Conservation (phyloP, 1,140 invertebrate genomes). For the Catajapyx aquilonaris region DNA sequence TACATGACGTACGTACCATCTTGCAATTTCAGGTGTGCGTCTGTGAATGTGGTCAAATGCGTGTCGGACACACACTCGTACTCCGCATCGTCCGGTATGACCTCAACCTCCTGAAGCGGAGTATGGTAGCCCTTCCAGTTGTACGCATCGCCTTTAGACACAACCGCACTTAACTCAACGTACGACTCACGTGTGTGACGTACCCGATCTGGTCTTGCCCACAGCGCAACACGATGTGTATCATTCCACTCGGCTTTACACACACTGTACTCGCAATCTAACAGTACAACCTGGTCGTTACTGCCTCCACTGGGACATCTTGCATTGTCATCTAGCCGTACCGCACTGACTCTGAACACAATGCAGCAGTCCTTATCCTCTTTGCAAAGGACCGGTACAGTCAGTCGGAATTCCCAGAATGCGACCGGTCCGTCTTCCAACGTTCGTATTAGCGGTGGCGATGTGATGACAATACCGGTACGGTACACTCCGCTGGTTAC, state of each 20-base stretch:
- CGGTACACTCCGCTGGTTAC: constrained; percentile 11
- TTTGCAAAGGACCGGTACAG: no score
- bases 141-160: not conserved
- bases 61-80: constrained; percentile 9
- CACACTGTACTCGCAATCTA: constrained; percentile 10
- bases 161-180: not conserved
- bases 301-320: no score
- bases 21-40: constrained; percentile 8
- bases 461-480: no score
- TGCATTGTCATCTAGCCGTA: no score
- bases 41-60: constrained; percentile 10
- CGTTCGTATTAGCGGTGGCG: no score
- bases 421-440: no score
- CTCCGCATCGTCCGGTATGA: constrained; percentile 9
- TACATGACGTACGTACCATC: constrained; percentile 13
- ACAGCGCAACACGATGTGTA: constrained; percentile 11
- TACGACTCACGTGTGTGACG: not conserved
- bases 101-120: constrained; percentile 11
- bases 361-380: no score
- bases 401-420: no score
- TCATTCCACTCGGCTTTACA: constrained; percentile 13
- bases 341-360: no score
- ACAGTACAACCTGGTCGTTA: constrained; percentile 12
- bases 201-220: constrained; percentile 12
- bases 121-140: not conserved